phyloP scores from a whole-genome alignment of 2,113 vertebrate species.

The Pedionomus torquatus region DNA sequence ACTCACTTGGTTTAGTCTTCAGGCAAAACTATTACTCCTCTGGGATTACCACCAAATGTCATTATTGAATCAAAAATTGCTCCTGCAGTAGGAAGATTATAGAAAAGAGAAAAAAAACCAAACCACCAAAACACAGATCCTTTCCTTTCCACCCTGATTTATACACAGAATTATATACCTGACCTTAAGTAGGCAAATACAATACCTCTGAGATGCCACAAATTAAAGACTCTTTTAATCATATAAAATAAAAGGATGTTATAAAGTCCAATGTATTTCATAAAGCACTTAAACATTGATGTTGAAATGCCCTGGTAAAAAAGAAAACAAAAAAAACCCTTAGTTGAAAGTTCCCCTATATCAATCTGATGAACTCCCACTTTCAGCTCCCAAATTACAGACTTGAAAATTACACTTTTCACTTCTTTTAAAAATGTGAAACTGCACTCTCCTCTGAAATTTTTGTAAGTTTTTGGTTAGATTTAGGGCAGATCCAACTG shows the following conservation, averaged over 20 bases:
- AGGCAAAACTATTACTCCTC: conserved; percentile 68
- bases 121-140: neutral
- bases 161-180: neutral
- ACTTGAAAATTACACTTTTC: neutral
- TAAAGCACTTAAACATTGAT: neutral
- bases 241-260: neutral
- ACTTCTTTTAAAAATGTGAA: neutral
- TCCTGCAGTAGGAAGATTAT: conserved; percentile 50
- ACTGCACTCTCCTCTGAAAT: neutral
- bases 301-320: neutral
- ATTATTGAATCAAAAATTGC: conserved; percentile 63
- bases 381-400: neutral
- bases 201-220: neutral
- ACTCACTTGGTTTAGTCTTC: conserved; percentile 58
- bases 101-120: neutral
- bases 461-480: neutral
- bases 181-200: conserved; percentile 38
- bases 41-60: conserved; percentile 76
- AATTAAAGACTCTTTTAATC: conserved; percentile 2
- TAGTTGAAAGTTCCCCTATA: neutral
- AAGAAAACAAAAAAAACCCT: neutral
- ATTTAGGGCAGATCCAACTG: neutral
- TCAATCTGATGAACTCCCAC: neutral
- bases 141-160: conserved; percentile 5
- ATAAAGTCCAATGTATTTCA: neutral